Percentiles rank a stretch among this genome's conserved stretches.
Evolutionary conservation across 1,140 invertebrate genomes (phyloP).

Genomic region (Megathymus violae): DNA sequence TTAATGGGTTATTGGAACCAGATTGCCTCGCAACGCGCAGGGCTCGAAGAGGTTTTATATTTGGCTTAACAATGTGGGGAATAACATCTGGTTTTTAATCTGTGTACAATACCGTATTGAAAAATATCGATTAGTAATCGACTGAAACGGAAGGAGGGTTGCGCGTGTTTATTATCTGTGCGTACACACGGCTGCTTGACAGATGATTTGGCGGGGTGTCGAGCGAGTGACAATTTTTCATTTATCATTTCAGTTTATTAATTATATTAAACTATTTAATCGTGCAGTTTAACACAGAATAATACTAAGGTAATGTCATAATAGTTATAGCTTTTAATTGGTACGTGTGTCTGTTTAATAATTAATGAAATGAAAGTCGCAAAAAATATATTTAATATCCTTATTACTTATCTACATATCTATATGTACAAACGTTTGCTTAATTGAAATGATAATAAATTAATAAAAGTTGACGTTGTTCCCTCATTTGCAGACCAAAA

Average conservation of each 20-base stretch:
- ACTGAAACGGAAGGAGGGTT: slow-evolving; percentile 38
- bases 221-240: not conserved
- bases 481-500: slow-evolving; percentile 8
- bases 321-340: too few species aligned
- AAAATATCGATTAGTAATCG: slow-evolving; percentile 35
- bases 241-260: not conserved
- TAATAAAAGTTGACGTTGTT: not conserved
- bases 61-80: slow-evolving; percentile 33
- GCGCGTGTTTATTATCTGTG: slow-evolving; percentile 32
- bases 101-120: slow-evolving; percentile 38
- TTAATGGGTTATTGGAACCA: slow-evolving; percentile 43
- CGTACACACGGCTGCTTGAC: slow-evolving; percentile 11
- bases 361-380: too few species aligned
- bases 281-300: too few species aligned
- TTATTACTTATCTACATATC: too few species aligned
- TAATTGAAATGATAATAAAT: not conserved
- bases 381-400: too few species aligned
- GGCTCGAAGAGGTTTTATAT: slow-evolving; percentile 32
- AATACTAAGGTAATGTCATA: too few species aligned
- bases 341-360: too few species aligned
- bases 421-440: not conserved
- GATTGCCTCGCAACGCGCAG: slow-evolving; percentile 26
- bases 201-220: slow-evolving; percentile 32
- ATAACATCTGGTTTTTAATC: slow-evolving; percentile 40
- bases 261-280: too few species aligned